A percentile compares a stretch with the other conserved stretches of the same genome.
phyloP scores from a whole-genome alignment of 2,888 invertebrate genomes.

The Parasteatoda lunata region DNA sequence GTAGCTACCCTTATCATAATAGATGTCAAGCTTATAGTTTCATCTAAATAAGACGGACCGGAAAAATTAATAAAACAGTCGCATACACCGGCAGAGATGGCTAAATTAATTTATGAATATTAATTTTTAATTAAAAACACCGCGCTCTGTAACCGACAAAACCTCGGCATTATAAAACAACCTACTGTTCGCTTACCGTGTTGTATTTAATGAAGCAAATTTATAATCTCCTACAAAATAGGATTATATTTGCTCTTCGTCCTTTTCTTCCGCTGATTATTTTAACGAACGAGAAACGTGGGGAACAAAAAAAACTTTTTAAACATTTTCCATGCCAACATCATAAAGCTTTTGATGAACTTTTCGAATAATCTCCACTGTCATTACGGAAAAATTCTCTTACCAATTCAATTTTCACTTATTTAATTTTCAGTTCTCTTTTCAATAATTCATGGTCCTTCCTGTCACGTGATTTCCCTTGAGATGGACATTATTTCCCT shows the following conservation, averaged over 20 bases:
- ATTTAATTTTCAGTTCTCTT: conserved; percentile 59
- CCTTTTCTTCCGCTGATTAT: conserved; percentile 37
- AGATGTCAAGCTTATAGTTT: too few relatives aligned
- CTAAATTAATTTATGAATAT: conserved; percentile 58
- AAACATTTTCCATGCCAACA: not conserved
- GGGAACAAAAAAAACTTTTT: conserved; percentile 20
- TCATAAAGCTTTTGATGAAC: conserved; percentile 40
- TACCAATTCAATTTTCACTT: conserved; percentile 57
- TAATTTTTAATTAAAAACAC: conserved; percentile 66
- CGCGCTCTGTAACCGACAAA: not conserved
- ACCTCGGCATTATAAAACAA: conserved; percentile 19
- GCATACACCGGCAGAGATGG: too few relatives aligned
- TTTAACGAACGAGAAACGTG: conserved; percentile 19
- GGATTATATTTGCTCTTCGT: conserved; percentile 60
- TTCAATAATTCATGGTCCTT: conserved; percentile 58
- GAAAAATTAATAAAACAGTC: too few relatives aligned
- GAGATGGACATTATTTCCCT: conserved; percentile 10
- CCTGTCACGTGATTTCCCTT: conserved; percentile 43
- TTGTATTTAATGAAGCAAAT: conserved; percentile 58
- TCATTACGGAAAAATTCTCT: conserved; percentile 13
- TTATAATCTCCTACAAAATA: conserved; percentile 56
- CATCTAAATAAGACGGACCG: too few relatives aligned
- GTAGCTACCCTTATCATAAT: too few relatives aligned
- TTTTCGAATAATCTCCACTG: conserved; percentile 30
- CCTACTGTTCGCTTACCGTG: not conserved